Evolutionary conservation across 1,140 invertebrate species (phyloP).

Genomic region (Portunus trituberculatus): DNA sequence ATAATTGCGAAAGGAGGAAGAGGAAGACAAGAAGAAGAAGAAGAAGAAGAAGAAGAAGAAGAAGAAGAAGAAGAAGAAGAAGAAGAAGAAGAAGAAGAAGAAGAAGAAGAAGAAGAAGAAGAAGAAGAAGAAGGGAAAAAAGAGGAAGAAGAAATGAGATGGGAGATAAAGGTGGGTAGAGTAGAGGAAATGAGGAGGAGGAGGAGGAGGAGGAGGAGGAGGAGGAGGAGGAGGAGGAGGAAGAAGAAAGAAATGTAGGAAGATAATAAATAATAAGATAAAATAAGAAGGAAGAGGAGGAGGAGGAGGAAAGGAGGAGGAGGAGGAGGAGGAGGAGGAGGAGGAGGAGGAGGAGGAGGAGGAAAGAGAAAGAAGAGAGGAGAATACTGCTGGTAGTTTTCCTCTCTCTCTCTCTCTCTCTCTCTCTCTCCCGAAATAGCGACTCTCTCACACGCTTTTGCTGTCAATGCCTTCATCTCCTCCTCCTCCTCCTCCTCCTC

Average conservation of each 20-base stretch:
- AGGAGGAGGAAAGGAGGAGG: too few relatives aligned
- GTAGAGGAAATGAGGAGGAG: background rate
- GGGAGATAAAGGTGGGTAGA: background rate
- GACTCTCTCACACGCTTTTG: background rate
- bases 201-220: background rate
- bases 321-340: too few relatives aligned
- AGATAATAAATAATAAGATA: too few relatives aligned
- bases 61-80: constrained; percentile 31
- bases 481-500: background rate
- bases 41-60: background rate
- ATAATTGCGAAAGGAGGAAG: background rate
- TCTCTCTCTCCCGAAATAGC: background rate
- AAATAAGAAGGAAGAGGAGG: background rate
- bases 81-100: constrained; percentile 22
- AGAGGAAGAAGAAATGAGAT: background rate
- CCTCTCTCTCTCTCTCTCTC: background rate
- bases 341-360: too few relatives aligned
- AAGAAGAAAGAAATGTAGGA: too few relatives aligned
- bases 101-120: background rate
- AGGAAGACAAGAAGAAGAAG: background rate
- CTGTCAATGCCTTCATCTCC: background rate
- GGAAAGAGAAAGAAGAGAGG: too few relatives aligned
- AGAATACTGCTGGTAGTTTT: too few relatives aligned
- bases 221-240: background rate
- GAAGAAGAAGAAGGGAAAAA: too few relatives aligned